phyloP scores from a whole-genome alignment of 2,888 invertebrate genomes.

The Rhagonycha fulva region DNA sequence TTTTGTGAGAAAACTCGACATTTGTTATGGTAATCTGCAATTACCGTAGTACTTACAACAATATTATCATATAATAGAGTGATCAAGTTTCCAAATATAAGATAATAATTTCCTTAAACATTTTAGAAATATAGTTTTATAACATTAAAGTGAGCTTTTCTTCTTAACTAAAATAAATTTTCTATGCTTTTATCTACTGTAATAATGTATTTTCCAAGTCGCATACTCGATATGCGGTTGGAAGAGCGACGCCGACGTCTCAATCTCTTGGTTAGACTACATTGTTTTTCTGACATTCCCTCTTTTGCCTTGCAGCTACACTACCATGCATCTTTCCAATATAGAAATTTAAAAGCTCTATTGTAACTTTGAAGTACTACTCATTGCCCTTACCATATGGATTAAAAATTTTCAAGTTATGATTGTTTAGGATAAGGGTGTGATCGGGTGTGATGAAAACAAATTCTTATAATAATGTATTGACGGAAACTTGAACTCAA shows the following conservation, averaged over 20 bases:
- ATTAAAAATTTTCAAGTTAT: not conserved
- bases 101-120: not conserved
- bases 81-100: not conserved
- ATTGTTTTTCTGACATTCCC: conserved; percentile 34
- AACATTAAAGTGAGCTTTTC: not conserved
- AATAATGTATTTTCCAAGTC: not conserved
- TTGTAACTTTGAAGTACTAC: not conserved
- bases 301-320: conserved; percentile 14
- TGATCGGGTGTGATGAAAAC: not conserved
- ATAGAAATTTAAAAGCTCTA: not conserved
- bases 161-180: not conserved
- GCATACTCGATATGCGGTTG: conserved; percentile 2
- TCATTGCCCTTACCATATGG: not conserved
- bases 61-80: not conserved
- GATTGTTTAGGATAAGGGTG: not conserved
- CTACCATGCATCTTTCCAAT: not conserved
- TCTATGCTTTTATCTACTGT: not conserved
- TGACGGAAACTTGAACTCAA: too few species aligned
- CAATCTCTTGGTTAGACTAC: conserved; percentile 33
- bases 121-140: not conserved
- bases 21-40: too few species aligned
- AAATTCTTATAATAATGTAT: not conserved
- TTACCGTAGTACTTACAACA: not conserved
- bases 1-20: too few species aligned
- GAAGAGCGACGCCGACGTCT: conserved; percentile 25